phyloP scores from a whole-genome alignment of 2,113 vertebrate species.

The Labrus mixtus region DNA sequence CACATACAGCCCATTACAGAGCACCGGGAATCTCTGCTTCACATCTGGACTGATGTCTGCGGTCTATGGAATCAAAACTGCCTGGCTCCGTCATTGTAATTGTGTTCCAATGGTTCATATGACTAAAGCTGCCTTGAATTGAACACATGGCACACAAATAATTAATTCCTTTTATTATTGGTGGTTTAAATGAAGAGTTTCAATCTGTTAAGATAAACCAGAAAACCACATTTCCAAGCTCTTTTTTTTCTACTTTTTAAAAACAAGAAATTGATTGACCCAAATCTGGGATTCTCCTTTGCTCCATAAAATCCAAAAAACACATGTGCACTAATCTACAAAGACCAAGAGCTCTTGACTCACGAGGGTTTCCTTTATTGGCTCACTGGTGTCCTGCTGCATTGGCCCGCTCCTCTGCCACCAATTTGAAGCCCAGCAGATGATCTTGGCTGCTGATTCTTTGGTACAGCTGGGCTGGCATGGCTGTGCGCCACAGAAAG shows the following conservation, averaged over 20 bases:
- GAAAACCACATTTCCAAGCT: background rate
- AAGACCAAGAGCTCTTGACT: conserved; percentile 62
- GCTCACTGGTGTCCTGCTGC: conserved; percentile 32
- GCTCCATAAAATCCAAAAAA: conserved; percentile 47
- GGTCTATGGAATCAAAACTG: conserved; percentile 48
- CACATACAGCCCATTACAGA: conserved; percentile 63
- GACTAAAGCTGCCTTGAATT: conserved; percentile 23
- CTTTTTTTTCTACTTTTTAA: background rate
- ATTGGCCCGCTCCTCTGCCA: conserved; percentile 29
- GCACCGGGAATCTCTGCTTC: conserved; percentile 72
- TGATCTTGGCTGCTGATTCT: conserved; percentile 65
- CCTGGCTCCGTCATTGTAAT: conserved; percentile 51
- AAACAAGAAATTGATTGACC: conserved; percentile 18
- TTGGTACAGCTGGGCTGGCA: conserved; percentile 66
- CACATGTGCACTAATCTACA: conserved; percentile 53
- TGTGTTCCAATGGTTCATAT: conserved; percentile 37
- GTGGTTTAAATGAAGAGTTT: conserved; percentile 18
- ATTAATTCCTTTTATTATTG: background rate
- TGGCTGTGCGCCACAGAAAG: conserved; percentile 64
- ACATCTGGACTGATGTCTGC: conserved; percentile 69
- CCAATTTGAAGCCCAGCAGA: conserved; percentile 56
- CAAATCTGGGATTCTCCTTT: conserved; percentile 37
- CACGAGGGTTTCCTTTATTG: conserved; percentile 51
- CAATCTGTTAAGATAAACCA: background rate
- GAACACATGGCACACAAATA: background rate